Conservation (phyloP, 2,888 invertebrate species). For the Watsonalla cultraria region DNA sequence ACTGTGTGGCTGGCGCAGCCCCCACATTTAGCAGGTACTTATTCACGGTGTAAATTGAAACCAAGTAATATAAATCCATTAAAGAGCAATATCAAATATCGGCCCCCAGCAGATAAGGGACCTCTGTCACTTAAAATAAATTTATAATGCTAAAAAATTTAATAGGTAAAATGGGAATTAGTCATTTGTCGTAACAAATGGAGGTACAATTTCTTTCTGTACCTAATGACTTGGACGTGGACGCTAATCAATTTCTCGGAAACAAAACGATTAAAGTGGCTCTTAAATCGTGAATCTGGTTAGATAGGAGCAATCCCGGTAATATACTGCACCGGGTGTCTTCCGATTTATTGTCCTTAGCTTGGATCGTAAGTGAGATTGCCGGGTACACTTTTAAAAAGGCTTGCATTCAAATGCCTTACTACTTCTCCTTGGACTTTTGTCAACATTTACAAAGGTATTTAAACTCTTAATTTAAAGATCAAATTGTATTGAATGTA, state of each 20-base stretch:
- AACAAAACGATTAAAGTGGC: slow-evolving; percentile 58
- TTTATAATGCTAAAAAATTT: slow-evolving; percentile 43
- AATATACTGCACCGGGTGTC: slow-evolving; percentile 51
- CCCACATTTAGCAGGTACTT: slow-evolving; percentile 37
- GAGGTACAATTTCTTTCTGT: slow-evolving; percentile 21
- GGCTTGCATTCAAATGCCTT: slow-evolving; percentile 34
- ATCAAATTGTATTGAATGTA: too few relatives aligned
- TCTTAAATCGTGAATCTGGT: slow-evolving; percentile 63
- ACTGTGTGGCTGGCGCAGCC: slow-evolving; percentile 15
- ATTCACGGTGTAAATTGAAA: slow-evolving; percentile 54
- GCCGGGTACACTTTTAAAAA: slow-evolving; percentile 29
- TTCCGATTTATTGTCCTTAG: slow-evolving; percentile 54
- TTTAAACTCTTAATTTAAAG: too few relatives aligned
- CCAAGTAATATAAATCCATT: slow-evolving; percentile 55
- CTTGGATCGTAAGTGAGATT: slow-evolving; percentile 34
- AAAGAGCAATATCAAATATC: slow-evolving; percentile 58
- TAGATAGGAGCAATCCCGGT: slow-evolving; percentile 62
- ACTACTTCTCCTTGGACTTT: slow-evolving; percentile 10
- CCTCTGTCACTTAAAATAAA: slow-evolving; percentile 38
- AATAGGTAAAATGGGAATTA: slow-evolving; percentile 21
- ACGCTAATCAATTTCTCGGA: slow-evolving; percentile 52
- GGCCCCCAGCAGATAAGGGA: slow-evolving; percentile 30
- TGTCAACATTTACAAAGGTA: too few relatives aligned
- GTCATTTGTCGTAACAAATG: slow-evolving; percentile 26
- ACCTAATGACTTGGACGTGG: slow-evolving; percentile 35